These are phyloP conservation scores for Amphipyra berbera DNA, from an alignment of 2,888 invertebrate species.

Conservation along the genomic window DNA sequence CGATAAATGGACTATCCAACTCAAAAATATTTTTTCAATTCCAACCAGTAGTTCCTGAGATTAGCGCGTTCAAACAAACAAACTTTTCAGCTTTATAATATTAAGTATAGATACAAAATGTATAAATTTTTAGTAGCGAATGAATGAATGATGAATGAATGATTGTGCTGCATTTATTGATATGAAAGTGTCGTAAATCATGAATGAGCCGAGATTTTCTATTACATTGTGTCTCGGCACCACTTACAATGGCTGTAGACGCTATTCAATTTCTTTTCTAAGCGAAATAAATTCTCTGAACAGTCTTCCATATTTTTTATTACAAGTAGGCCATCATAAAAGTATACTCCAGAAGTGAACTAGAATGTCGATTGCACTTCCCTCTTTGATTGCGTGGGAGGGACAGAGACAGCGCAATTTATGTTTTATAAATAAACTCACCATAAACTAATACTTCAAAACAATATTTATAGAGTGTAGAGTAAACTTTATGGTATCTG, in stretches of 20 bases:
- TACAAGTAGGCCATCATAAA: slow-evolving; percentile 13
- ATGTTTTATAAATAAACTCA: slow-evolving; percentile 41
- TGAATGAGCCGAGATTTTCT: slow-evolving; percentile 23
- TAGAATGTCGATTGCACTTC: slow-evolving; percentile 49
- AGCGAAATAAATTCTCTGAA: too few species aligned
- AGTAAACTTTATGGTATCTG: slow-evolving; percentile 18
- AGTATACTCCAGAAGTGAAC: slow-evolving; percentile 32
- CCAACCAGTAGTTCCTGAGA: too few species aligned
- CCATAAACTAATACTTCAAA: slow-evolving; percentile 52
- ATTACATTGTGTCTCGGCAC: slow-evolving; percentile 2
- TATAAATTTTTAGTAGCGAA: too few species aligned
- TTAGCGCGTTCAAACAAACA: too few species aligned
- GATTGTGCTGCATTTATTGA: slow-evolving; percentile 11
- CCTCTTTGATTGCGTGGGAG: slow-evolving; percentile 33
- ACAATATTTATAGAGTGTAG: slow-evolving; percentile 39
- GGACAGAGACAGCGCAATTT: slow-evolving; percentile 34
- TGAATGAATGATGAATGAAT: slow-evolving; percentile 3
- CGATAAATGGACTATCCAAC: too few species aligned
- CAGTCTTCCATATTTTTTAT: slow-evolving; percentile 2
- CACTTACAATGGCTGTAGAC: neutral
- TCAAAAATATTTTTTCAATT: too few species aligned
- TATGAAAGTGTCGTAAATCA: slow-evolving; percentile 15
- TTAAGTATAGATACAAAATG: too few species aligned
- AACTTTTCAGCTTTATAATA: too few species aligned
- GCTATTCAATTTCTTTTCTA: too few species aligned